These are phyloP conservation scores for Erethizon dorsatum DNA, from an alignment of 2,797 vertebrate species.

Conservation along the genomic window DNA sequence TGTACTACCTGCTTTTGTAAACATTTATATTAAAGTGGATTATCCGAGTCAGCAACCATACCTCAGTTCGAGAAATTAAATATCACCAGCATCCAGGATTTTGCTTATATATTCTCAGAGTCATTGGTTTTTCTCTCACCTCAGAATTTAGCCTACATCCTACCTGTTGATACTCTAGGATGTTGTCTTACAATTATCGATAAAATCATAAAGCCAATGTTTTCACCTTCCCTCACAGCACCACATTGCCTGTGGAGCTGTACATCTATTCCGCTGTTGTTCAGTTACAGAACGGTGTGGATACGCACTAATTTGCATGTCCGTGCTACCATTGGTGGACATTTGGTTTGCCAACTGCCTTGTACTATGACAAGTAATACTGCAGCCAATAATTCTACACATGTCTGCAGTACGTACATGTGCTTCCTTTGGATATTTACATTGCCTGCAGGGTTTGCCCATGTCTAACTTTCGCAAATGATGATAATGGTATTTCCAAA, in stretches of 20 bases:
- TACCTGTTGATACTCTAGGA: too few species aligned
- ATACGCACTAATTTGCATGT: not conserved
- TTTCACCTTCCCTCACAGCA: not conserved
- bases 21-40: not conserved
- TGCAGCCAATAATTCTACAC: not conserved
- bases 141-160: not conserved
- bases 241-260: too few species aligned
- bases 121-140: not conserved
- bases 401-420: fast-evolving
- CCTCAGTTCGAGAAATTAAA: not conserved
- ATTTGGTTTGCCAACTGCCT: not conserved
- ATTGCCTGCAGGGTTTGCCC: not conserved
- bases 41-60: not conserved
- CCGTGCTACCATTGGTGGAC: not conserved
- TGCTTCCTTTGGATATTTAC: not conserved
- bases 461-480: not conserved
- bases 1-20: not conserved
- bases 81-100: too few species aligned
- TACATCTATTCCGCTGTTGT: not conserved
- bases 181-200: not conserved
- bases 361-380: not conserved
- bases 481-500: not conserved
- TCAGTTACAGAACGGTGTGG: not conserved
- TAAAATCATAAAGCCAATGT: too few species aligned
- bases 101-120: fast-evolving